phyloP scores from a whole-genome alignment of 2,797 vertebrate species.

The Cossypha caffra region DNA sequence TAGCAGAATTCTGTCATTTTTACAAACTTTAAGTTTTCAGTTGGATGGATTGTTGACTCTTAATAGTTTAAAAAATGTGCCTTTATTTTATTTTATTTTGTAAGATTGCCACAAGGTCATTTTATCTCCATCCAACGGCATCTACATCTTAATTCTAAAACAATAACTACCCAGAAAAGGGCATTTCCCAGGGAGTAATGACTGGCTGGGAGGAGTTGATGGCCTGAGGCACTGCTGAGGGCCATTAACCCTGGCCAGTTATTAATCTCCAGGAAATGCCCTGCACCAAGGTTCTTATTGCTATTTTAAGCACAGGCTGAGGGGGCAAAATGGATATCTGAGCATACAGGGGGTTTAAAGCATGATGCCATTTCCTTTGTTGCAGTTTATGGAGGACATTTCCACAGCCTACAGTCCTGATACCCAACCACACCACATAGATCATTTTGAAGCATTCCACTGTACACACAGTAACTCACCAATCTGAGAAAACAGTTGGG shows the following conservation, averaged over 20 bases:
- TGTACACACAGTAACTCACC: not conserved
- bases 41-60: not conserved
- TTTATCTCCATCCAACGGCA: not conserved
- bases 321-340: not conserved
- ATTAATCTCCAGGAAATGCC: slow-evolving; percentile 53
- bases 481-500: not conserved
- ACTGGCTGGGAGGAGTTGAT: slow-evolving; percentile 53
- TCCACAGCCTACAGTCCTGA: not conserved
- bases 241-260: slow-evolving; percentile 42
- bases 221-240: slow-evolving; percentile 53
- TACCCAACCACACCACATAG: not conserved
- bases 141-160: slow-evolving; percentile 32
- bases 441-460: not conserved
- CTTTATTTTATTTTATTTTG: not conserved
- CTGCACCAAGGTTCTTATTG: slow-evolving; percentile 36
- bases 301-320: slow-evolving; percentile 39
- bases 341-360: not conserved
- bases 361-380: slow-evolving; percentile 1
- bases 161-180: slow-evolving; percentile 27
- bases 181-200: slow-evolving; percentile 59
- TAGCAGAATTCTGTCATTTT: not conserved
- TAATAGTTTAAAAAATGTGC: not conserved
- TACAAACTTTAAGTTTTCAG: not conserved
- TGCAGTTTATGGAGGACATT: not conserved
- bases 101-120: not conserved